Conservation (phyloP, 2,888 invertebrate genomes). For the Trissonchulus sp. region DNA sequence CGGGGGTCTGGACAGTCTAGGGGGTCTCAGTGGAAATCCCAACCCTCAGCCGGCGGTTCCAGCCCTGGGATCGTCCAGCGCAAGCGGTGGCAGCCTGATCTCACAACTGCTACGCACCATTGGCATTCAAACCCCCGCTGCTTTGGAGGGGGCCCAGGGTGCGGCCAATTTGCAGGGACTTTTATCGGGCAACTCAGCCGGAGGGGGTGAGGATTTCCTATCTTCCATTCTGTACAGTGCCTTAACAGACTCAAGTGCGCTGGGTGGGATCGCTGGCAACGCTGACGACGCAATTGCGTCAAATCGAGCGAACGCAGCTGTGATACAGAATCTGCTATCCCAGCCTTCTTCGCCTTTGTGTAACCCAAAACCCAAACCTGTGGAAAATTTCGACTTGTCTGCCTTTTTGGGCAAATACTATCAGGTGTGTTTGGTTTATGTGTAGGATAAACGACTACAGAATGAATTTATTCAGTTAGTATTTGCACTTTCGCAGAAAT, state of each 20-base stretch:
- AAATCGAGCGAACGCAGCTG: constrained; percentile 42
- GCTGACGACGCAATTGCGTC: background rate
- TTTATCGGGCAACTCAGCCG: too few relatives aligned
- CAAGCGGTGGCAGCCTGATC: constrained; percentile 19
- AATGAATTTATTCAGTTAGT: background rate
- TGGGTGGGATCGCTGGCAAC: constrained; percentile 16
- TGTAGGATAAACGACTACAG: too few relatives aligned
- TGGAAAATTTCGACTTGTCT: constrained; percentile 45
- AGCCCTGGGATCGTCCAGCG: background rate
- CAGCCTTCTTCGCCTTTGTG: constrained; percentile 50
- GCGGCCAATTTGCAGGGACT: constrained; percentile 30
- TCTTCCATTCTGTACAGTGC: constrained; percentile 51
- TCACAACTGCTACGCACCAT: constrained; percentile 46
- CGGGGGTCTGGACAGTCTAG: background rate
- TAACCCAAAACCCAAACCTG: constrained; percentile 48
- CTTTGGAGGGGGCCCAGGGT: constrained; percentile 42
- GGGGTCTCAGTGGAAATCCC: constrained; percentile 21
- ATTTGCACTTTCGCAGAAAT: constrained; percentile 27
- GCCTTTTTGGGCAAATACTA: constrained; percentile 51
- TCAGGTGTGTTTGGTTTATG: constrained; percentile 42
- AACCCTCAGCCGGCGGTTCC: background rate
- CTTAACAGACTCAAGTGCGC: constrained; percentile 44
- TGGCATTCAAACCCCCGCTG: constrained; percentile 44
- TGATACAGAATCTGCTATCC: constrained; percentile 50
- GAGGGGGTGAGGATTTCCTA: constrained; percentile 33